Evolutionary conservation across 2,888 invertebrate genomes (phyloP), one percentile per base, ranked within the genome.

Genomic region (Luperina nickerlii): DNA sequence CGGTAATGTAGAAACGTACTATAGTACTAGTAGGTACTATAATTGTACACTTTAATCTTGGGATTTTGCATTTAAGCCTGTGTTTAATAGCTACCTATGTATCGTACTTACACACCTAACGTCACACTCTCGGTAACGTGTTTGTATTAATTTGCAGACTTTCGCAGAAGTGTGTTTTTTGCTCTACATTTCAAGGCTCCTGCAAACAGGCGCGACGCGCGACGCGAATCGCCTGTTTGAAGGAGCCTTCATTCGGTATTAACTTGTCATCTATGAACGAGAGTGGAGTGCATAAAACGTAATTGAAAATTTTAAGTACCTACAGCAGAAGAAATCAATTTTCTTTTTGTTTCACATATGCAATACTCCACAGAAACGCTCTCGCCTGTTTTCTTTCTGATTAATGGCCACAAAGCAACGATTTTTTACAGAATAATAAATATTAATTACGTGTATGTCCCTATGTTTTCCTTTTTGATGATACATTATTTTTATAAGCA

Each of bases 31-130:
- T 60, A 51, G 63, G 20, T 73, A 57, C 1, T 66, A 62, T 38
- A 38, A 38, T 66, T 70, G 4, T 72, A 24, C 38, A 85, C 18
- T 62, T 62, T 73, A 63, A 66, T 73, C 57, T 63, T 38, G 3
- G 20, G 8, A 15, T 27, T 38, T 42, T 45, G 15, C 7, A 13
- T 60, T 60, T 67, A 48, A 54, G 48, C 24, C 27, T 51, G 13
- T 13, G 32, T 54, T 67, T 74, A 9, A 38, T 38, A 45, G 20
- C 0, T 38, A 70, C 4, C 18, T 48, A 54, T 20, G 5, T 70
- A 5, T 3, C 9, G 1, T 24, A 24, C 51, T 5, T 24, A 18
- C 9, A 32, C 32, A 32, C 20, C 32, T 32, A 20, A n/a, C n/a
- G 13, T 15, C 0, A 9, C 4, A n/a, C 5, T n/a, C 60, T 32